Evolutionary conservation across 2,797 vertebrate species (phyloP).

Genomic region (Varecia variegata): DNA sequence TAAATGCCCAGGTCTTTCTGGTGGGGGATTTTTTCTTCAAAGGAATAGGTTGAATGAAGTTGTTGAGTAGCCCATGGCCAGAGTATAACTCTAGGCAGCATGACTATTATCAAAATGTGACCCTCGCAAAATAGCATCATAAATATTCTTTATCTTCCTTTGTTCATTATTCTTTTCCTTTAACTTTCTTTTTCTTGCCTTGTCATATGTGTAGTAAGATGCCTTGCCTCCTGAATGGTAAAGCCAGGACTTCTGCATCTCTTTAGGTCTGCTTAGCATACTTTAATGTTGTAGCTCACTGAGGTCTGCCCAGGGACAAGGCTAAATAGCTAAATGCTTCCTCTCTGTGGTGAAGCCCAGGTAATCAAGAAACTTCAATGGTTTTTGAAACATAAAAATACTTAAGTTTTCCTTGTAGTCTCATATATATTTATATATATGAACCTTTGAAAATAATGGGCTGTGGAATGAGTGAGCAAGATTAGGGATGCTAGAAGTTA

Average conservation of each 20-base stretch:
- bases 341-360: background rate
- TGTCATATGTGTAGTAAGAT: background rate
- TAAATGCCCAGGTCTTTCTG: background rate
- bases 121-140: background rate
- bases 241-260: background rate
- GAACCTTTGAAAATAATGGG: background rate
- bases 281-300: background rate
- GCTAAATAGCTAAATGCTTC: background rate
- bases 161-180: background rate
- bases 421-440: background rate
- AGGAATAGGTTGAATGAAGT: background rate
- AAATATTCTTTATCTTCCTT: background rate
- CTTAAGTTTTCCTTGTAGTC: background rate
- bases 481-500: background rate
- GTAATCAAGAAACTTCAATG: background rate
- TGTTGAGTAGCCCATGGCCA: background rate
- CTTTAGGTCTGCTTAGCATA: background rate
- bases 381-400: background rate
- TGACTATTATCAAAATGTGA: background rate
- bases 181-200: background rate
- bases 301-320: background rate
- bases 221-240: background rate
- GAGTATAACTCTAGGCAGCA: background rate
- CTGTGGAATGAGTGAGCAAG: background rate
- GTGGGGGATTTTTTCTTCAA: background rate